Percentiles rank a stretch among this genome's conserved stretches.
Evolutionary conservation across 2,113 vertebrate genomes (phyloP).

Genomic region (Vidua macroura): DNA sequence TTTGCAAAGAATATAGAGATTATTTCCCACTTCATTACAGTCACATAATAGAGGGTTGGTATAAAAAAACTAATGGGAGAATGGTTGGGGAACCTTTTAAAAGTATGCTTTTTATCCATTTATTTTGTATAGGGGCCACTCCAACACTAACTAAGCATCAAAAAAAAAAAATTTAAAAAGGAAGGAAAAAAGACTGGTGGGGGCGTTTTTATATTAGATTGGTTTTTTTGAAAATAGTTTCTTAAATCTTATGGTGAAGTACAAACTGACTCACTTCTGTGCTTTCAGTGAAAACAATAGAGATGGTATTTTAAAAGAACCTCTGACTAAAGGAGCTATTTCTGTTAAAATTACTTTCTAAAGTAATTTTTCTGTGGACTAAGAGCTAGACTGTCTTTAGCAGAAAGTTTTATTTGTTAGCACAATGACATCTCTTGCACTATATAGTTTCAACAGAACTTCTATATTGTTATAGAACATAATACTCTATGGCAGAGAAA

Average conservation of each 20-base stretch:
- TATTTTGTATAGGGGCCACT: background rate
- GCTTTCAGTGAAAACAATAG: background rate
- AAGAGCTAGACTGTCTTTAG: background rate
- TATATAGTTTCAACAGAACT: background rate
- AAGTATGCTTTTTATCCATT: background rate
- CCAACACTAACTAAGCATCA: background rate
- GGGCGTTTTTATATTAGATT: background rate
- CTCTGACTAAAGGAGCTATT: background rate
- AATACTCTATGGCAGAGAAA: background rate
- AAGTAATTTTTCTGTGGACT: background rate
- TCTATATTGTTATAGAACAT: background rate
- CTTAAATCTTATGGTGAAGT: background rate
- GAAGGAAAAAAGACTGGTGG: background rate
- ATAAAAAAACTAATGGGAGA: background rate
- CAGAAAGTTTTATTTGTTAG: background rate
- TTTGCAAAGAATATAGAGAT: background rate
- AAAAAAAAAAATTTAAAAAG: background rate
- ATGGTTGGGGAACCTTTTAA: background rate
- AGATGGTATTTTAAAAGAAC: background rate
- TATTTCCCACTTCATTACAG: background rate
- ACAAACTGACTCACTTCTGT: background rate
- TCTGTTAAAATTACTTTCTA: background rate
- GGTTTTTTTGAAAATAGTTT: background rate
- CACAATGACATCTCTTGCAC: background rate
- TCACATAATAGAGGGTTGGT: background rate